Evolutionary conservation across 2,888 invertebrate species (phyloP), one percentile per base, ranked within the genome.

Genomic region (Bhutanitis thaidina): DNA sequence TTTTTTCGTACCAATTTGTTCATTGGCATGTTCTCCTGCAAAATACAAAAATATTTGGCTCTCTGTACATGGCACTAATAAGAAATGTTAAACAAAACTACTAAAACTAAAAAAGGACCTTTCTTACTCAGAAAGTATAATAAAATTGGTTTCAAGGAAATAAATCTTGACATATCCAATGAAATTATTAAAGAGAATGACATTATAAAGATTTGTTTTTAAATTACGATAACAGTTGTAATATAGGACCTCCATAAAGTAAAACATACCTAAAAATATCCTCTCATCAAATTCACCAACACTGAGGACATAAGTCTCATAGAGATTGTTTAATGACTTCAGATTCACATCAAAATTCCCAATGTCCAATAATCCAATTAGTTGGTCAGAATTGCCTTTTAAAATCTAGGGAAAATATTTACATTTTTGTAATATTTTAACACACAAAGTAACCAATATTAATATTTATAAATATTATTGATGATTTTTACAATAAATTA

Each of bases 231-330:
- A 7, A 13, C 20, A 13, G 9, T 7, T 14, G 3, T 29, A n/a
- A 41, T 40, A 40, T 32, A 13, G 7, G 10, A 34, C 12, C 34
- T 34, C 13, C 7, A 10, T n/a, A 30, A 30, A 30, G 34, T n/a
- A n/a, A 30, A 25, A 73, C 81, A 93, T 91, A 91, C 95, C 95
- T 68, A 98, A 91, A 86, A 99, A 97, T 80, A 99, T 96, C 70
- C 98, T 92, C 81, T 99, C 99, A 79, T 99, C 99, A 80, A 99
- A 96, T 79, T 98, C 97, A 1, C 98, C 98, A 54, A 95, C 94
- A 74, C 94, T 96, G 34, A 98, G 87, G 16, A 98, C 95, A 79
- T 95, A 96, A 46, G 95, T 95, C 74, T 98, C 98, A 77, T 99
- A 99, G 9, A 93, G 90, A 75, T 94, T 95, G 62, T 95, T 96